phyloP scores from a whole-genome alignment of 2,113 vertebrate species.

The Mustela lutreola region DNA sequence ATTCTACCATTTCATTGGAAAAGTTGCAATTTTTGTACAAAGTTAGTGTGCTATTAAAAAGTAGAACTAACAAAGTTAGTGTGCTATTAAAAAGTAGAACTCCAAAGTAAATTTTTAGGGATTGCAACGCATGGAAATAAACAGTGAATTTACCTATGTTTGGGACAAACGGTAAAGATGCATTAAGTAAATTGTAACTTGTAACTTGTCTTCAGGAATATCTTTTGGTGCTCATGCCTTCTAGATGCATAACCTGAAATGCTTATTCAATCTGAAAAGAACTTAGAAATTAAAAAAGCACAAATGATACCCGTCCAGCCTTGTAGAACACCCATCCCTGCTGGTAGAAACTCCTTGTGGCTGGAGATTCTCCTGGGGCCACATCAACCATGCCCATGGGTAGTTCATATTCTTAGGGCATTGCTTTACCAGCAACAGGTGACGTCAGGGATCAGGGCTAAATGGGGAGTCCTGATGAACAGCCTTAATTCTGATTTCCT shows the following conservation, averaged over 20 bases:
- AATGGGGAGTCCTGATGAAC: background rate
- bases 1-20: background rate
- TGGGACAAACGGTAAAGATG: constrained; percentile 46
- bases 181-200: constrained; percentile 65
- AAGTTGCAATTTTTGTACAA: background rate
- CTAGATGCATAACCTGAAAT: background rate
- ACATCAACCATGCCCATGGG: background rate
- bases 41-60: constrained; percentile 1
- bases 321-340: background rate
- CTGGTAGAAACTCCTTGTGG: background rate
- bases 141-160: constrained; percentile 51
- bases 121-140: constrained; percentile 60
- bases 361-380: background rate
- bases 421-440: background rate
- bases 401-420: background rate
- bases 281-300: background rate
- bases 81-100: background rate
- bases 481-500: background rate
- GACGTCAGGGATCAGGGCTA: background rate
- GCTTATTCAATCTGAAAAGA: constrained; percentile 62
- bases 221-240: constrained; percentile 52
- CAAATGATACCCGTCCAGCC: background rate
- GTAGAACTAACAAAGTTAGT: constrained; percentile 31
- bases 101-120: constrained; percentile 38
- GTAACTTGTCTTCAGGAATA: constrained; percentile 62